Base-by-base conservation (phyloP, 1,140 invertebrate genomes). In the Gyrodactylus bullatarudis region DNA sequence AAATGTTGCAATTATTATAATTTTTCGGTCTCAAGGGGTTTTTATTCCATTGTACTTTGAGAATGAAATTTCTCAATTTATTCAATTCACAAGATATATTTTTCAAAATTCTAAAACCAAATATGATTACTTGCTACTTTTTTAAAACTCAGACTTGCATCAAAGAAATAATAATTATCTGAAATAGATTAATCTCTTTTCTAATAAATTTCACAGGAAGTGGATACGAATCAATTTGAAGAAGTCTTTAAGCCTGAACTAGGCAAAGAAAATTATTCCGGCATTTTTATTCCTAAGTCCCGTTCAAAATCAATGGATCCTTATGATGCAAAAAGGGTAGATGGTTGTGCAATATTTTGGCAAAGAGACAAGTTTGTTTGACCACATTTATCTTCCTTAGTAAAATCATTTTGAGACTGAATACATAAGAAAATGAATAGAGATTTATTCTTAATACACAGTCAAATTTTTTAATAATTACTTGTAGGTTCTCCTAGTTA, bases 331-430 rank as follows among this genome's bases (percentile, higher is more conserved):
- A 96, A 95, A 82, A 91, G 89, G 81, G 95, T 99, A 2, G 95
- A 99, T 81, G 95, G 95, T 75, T 98, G 94, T 84, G 93, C 94
- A 74, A 96, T 99, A 77, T 98, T 99, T 82, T 99, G 87, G 82
- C 81, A 79, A 75, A 87, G 86, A 77, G 86, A 72, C 76, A 54
- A 19, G 74, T 24, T 8, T 16, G 34, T 21, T 8, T 68, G 23
- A 21, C 23, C n/a, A n/a, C n/a, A n/a, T n/a, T n/a, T n/a, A n/a
- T n/a, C n/a, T n/a, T n/a, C n/a, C n/a, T n/a, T n/a, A n/a, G n/a
- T n/a, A n/a, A n/a, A n/a, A n/a, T n/a, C n/a, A n/a, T n/a, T n/a
- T n/a, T n/a, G n/a, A n/a, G n/a, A n/a, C n/a, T n/a, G n/a, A n/a
- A n/a, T n/a, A n/a, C n/a, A n/a, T n/a, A n/a, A n/a, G n/a, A n/a